A percentile compares a stretch with the other conserved stretches of the same genome.
phyloP scores from a whole-genome alignment of 2,888 invertebrate genomes.

The Zaprionus obscuricornis region DNA sequence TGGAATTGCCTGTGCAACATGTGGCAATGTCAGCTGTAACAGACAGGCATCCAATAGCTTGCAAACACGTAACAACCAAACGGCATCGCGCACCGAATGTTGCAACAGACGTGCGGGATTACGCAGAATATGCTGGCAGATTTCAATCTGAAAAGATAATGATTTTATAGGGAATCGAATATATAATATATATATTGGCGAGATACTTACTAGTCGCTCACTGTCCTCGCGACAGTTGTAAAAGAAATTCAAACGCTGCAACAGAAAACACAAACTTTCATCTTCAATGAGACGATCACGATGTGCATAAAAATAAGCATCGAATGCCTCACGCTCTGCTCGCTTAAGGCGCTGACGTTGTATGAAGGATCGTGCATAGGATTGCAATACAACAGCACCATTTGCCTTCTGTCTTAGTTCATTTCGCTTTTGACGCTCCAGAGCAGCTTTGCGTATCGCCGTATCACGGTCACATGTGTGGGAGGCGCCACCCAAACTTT shows the following conservation, averaged over 20 bases:
- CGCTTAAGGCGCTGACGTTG: constrained; percentile 88
- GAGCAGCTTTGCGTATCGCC: constrained; percentile 90
- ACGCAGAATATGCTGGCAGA: constrained; percentile 82
- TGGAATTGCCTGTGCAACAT: constrained; percentile 86
- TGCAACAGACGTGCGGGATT: constrained; percentile 79
- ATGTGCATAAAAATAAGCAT: constrained; percentile 84
- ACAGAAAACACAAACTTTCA: constrained; percentile 84
- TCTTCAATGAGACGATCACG: constrained; percentile 84
- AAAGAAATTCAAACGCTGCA: constrained; percentile 90
- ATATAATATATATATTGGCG: background rate
- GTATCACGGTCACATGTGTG: constrained; percentile 87
- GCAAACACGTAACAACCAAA: constrained; percentile 82
- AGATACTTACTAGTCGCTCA: constrained; percentile 85
- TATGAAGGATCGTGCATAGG: constrained; percentile 90
- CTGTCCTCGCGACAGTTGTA: constrained; percentile 88
- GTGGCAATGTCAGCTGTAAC: constrained; percentile 78
- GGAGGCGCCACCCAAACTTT: constrained; percentile 95
- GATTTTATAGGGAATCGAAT: background rate
- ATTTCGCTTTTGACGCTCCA: constrained; percentile 94
- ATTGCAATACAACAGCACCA: constrained; percentile 92
- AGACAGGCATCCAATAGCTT: constrained; percentile 82
- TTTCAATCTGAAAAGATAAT: constrained; percentile 73
- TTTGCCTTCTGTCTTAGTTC: constrained; percentile 89
- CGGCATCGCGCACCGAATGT: constrained; percentile 75
- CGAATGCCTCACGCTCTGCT: constrained; percentile 88